Base-by-base conservation (phyloP, 2,888 invertebrate species). In the Drosophila melanosoma region DNA sequence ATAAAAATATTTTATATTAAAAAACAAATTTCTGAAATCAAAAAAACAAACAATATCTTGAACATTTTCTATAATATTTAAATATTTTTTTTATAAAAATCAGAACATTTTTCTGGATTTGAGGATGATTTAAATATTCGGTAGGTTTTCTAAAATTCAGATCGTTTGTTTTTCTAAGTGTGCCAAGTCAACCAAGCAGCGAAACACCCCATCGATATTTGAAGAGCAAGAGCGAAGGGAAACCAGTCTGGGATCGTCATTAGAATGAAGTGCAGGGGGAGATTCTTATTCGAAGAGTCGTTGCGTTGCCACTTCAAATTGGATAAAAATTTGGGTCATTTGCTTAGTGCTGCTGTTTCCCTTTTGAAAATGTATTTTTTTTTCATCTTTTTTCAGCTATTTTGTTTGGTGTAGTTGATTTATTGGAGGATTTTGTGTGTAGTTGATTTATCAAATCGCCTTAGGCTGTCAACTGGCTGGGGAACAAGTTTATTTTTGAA, bases 401-500 rank as follows among this genome's bases (percentile, higher is more conserved):
- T 45, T 45, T 45, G 23, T 54, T 63, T 53, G 64, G 57, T 32
- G 58, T 61, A 35, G n/a, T 74, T 89, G 85, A 86, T 86, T 87
- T 86, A 86, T 86, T 79, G 68, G 57, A 61, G 76, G 69, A 78
- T 82, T 80, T 79, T 87, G 72, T 80, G 49, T 64, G 49, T 64
- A 82, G 79, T 77, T 84, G 87, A 86, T 86, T 86, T 87, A 89
- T 89, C 82, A 74, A 82, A 74, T 63, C 36, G 84, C 65, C 57
- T 69, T 63, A 54, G 53, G 65, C 58, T 69, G 60, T 68, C 70
- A 67, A 76, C 60, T 63, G 11, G 33, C 29, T 26, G 17, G 20
- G 48, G 32, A 56, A 56, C 52, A 49, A 62, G 67, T 85, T 85
- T 82, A 82, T 84, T 82, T 87, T 66, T 71, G 72, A 60, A 52